phyloP scores from a whole-genome alignment of 2,113 vertebrate species.

The Agapornis roseicollis region DNA sequence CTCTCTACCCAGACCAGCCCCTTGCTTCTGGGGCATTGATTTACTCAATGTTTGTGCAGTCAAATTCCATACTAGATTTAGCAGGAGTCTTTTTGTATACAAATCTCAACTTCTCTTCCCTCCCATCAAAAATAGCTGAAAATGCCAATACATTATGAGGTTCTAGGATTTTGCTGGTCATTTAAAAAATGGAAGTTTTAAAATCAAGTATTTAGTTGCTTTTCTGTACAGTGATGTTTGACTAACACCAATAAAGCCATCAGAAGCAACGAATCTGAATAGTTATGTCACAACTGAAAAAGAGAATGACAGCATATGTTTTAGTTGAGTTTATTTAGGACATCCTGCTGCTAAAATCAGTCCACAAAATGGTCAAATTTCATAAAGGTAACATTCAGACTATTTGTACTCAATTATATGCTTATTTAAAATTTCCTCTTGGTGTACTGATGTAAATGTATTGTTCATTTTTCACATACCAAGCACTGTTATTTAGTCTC shows the following conservation, averaged over 20 bases:
- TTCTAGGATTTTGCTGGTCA: background rate
- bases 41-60: background rate
- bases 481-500: constrained; percentile 74
- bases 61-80: background rate
- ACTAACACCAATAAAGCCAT: constrained; percentile 22
- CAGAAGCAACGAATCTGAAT: background rate
- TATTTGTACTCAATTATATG: constrained; percentile 61
- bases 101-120: background rate
- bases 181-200: background rate
- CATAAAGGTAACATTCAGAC: constrained; percentile 45
- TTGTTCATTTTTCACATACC: constrained; percentile 79
- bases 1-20: background rate
- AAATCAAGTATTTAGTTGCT: background rate
- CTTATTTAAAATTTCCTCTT: constrained; percentile 72
- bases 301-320: constrained; percentile 8
- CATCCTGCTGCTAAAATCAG: constrained; percentile 51
- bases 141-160: background rate
- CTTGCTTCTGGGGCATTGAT: background rate
- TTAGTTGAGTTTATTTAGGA: constrained; percentile 52
- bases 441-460: constrained; percentile 68
- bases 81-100: background rate
- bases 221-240: background rate
- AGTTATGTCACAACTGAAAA: constrained; percentile 36
- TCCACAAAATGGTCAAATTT: constrained; percentile 48
- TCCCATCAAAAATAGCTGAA: background rate